Evolutionary conservation across 2,888 invertebrate species (phyloP).

Genomic region (Digitonthophagus gazella): DNA sequence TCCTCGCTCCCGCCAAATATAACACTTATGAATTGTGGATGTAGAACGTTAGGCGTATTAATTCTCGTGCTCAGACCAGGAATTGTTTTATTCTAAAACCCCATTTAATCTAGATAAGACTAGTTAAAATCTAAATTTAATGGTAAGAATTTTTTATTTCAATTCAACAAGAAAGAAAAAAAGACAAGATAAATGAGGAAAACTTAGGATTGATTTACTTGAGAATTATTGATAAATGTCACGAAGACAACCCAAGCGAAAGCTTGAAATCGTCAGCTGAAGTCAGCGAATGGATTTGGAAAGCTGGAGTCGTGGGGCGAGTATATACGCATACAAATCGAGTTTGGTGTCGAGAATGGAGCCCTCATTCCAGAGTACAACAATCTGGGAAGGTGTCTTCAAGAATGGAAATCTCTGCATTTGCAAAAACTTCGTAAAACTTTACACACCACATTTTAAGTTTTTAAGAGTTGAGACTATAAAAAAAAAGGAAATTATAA

Average conservation of each 20-base stretch:
- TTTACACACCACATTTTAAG: background rate
- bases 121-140: too few relatives aligned
- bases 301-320: background rate
- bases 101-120: too few relatives aligned
- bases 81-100: background rate
- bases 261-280: background rate
- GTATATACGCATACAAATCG: background rate
- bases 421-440: background rate
- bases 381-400: background rate
- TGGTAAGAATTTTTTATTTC: too few relatives aligned
- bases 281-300: background rate
- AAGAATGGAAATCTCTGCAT: background rate
- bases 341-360: background rate
- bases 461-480: too few relatives aligned
- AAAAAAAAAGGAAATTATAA: too few relatives aligned
- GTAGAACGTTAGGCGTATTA: background rate
- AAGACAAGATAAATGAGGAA: background rate
- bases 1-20: background rate
- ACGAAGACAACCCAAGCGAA: background rate
- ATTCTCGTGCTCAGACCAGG: background rate
- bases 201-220: background rate
- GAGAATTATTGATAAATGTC: background rate
- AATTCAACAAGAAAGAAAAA: background rate
- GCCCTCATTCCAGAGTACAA: background rate
- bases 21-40: background rate